A percentile compares a stretch with the other conserved stretches of the same genome.
These are phyloP conservation scores for Stegodyphus mimosarum DNA, from an alignment of 1,140 invertebrate species.

Conservation along the genomic window DNA sequence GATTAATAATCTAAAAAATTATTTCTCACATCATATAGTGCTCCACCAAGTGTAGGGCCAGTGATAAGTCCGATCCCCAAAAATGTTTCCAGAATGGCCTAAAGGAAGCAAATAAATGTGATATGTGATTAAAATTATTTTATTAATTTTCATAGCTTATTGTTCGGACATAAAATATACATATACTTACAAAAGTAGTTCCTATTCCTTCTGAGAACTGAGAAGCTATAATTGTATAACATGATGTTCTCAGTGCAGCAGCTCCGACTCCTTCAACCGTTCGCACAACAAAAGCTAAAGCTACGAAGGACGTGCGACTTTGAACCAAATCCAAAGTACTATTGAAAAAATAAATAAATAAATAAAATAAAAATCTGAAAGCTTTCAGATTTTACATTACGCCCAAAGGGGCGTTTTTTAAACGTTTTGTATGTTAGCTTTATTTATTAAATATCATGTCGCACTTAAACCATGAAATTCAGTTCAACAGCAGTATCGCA, in stretches of 20 bases:
- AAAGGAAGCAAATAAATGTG: constrained; percentile 6
- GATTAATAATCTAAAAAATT: too few species aligned
- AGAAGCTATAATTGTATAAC: constrained; percentile 92
- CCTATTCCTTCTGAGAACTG: constrained; percentile 91
- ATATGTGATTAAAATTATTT: background rate
- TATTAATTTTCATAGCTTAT: background rate
- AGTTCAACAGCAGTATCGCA: too few species aligned
- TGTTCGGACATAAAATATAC: background rate
- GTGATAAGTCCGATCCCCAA: constrained; percentile 64
- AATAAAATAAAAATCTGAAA: background rate
- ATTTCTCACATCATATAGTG: constrained; percentile 62
- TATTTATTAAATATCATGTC: too few species aligned
- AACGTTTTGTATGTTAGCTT: too few species aligned
- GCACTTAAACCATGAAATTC: too few species aligned
- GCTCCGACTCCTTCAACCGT: constrained; percentile 91
- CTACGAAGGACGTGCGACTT: constrained; percentile 84
- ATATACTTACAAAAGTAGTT: constrained; percentile 77
- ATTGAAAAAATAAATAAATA: constrained; percentile 63
- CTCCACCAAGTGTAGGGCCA: constrained; percentile 64
- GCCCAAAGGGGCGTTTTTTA: too few species aligned
- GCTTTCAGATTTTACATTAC: background rate
- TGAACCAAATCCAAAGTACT: constrained; percentile 83
- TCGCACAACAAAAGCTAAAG: constrained; percentile 85
- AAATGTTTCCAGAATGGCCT: constrained; percentile 67
- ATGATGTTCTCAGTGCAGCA: constrained; percentile 90